Conservation (phyloP, 1,140 invertebrate species). For the Conus betulinus region DNA sequence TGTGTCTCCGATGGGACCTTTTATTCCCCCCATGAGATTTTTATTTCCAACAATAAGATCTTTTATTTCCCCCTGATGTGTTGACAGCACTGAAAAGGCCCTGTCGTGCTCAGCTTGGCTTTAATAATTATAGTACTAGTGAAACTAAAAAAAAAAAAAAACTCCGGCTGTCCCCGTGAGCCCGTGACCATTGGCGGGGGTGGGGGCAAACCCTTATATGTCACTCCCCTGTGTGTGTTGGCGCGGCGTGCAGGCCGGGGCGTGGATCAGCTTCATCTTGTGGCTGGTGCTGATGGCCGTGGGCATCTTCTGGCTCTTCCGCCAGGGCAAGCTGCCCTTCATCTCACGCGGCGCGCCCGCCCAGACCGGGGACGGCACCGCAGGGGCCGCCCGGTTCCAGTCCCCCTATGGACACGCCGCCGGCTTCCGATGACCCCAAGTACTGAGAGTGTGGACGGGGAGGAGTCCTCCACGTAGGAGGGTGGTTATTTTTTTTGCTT, state of each 20-base stretch:
- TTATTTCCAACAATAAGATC: too few species aligned
- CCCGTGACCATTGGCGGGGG: too few species aligned
- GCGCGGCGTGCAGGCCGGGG: neutral
- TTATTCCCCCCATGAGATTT: too few species aligned
- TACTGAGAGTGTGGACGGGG: neutral
- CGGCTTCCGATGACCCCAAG: neutral
- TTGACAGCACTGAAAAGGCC: too few species aligned
- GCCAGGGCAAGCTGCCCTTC: constrained; percentile 34
- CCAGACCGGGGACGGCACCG: neutral
- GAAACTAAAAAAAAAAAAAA: too few species aligned
- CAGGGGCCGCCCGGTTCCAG: neutral
- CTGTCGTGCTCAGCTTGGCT: too few species aligned
- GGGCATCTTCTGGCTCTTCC: constrained; percentile 32
- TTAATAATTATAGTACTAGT: too few species aligned
- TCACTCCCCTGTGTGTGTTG: neutral
- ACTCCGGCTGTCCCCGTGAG: too few species aligned
- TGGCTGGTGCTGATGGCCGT: constrained; percentile 27
- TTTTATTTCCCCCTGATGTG: too few species aligned
- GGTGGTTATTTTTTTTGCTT: neutral
- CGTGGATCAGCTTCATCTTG: constrained; percentile 31
- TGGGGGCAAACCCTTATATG: too few species aligned
- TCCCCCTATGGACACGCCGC: constrained; percentile 12
- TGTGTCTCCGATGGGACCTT: too few species aligned
- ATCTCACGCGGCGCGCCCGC: neutral
- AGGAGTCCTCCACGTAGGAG: neutral